Evolutionary conservation across 2,888 invertebrate species (phyloP).

Genomic region (Philonicus albiceps): DNA sequence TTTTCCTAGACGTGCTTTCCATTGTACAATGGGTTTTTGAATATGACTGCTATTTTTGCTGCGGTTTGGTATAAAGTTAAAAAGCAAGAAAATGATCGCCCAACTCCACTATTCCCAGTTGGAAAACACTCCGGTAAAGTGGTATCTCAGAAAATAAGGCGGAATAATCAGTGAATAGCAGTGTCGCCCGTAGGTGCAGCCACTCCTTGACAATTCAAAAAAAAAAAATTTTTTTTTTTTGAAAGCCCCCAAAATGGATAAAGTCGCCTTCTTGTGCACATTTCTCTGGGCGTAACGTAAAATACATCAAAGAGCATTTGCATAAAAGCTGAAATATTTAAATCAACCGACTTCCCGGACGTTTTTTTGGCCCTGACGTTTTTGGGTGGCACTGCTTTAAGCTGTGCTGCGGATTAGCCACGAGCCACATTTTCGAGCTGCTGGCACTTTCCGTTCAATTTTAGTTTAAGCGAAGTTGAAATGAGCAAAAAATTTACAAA

Average conservation of each 20-base stretch:
- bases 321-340: neutral
- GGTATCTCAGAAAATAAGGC: neutral
- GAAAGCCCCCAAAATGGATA: neutral
- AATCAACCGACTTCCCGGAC: neutral
- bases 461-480: neutral
- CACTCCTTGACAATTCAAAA: neutral
- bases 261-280: neutral
- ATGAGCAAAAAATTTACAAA: neutral
- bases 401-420: neutral
- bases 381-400: neutral
- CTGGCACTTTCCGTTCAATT: neutral
- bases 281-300: neutral
- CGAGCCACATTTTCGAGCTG: neutral
- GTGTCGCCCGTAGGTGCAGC: neutral
- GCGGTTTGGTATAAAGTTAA: neutral
- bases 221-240: no score
- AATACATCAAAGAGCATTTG: neutral
- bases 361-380: neutral
- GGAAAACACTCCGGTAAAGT: neutral
- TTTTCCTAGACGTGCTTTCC: neutral
- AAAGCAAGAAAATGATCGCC: neutral
- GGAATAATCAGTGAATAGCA: neutral
- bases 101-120: neutral
- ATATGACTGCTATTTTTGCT: neutral
- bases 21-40: neutral